Conservation (phyloP, 2,113 vertebrate species). For the Periophthalmodon schlosseri region DNA sequence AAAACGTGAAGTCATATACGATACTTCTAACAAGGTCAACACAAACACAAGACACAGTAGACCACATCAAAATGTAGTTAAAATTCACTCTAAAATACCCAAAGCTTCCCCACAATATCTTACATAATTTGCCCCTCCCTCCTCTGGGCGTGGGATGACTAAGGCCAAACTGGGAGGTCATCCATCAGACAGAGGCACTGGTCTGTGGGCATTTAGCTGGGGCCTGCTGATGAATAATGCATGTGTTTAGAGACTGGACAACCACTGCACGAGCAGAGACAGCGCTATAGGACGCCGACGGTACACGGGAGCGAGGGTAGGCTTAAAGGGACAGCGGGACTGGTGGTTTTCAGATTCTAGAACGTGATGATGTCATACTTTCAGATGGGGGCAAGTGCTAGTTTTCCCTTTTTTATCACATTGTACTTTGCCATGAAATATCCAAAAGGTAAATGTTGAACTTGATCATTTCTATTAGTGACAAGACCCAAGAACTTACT, state of each 20-base stretch:
- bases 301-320: slow-evolving; percentile 23
- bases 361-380: no score
- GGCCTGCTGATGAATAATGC: slow-evolving; percentile 60
- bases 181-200: slow-evolving; percentile 37
- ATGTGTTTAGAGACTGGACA: slow-evolving; percentile 35
- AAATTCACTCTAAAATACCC: neutral
- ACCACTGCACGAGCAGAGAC: slow-evolving; percentile 8
- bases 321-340: slow-evolving; percentile 4
- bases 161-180: slow-evolving; percentile 47
- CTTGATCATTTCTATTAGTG: no score
- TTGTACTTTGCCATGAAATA: no score
- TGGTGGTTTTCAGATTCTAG: no score
- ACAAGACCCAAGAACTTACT: no score
- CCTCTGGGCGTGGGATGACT: slow-evolving; percentile 40
- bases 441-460: no score
- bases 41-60: no score
- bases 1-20: no score
- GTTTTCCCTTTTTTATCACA: no score
- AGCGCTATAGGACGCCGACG: slow-evolving; percentile 2
- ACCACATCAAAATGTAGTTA: neutral
- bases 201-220: slow-evolving; percentile 57
- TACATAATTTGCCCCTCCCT: neutral
- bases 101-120: neutral
- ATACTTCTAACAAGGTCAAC: no score
- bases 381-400: no score